Evolutionary conservation across 2,888 invertebrate species (phyloP).

Genomic region (Athalia rosae): DNA sequence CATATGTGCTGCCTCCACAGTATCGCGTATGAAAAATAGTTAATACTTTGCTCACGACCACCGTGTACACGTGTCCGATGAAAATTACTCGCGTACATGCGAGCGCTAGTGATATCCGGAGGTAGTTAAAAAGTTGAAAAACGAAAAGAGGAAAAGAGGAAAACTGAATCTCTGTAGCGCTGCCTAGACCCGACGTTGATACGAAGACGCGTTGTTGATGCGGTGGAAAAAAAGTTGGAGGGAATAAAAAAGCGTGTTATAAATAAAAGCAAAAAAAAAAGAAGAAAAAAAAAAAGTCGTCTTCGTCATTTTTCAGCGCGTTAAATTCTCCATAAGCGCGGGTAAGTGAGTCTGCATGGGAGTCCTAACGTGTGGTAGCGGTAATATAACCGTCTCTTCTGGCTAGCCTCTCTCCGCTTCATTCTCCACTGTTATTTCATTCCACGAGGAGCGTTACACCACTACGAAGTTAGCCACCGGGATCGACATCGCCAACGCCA

Average conservation of each 20-base stretch:
- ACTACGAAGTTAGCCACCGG: conserved; percentile 1
- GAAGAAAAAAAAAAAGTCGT: conserved; percentile 20
- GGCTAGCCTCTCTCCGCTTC: conserved; percentile 23
- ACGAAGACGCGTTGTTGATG: too few species aligned
- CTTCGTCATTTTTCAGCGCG: conserved; percentile 21
- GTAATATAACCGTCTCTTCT: conserved; percentile 48
- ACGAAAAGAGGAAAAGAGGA: too few species aligned
- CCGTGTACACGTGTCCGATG: too few species aligned
- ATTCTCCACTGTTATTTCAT: not conserved
- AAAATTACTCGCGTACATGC: too few species aligned
- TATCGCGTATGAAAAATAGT: too few species aligned
- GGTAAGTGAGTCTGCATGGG: too few species aligned
- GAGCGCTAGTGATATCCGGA: too few species aligned
- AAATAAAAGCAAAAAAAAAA: conserved; percentile 22
- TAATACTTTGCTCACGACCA: too few species aligned
- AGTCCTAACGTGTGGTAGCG: conserved; percentile 39
- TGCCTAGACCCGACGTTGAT: too few species aligned
- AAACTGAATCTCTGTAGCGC: too few species aligned
- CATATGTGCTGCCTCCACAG: too few species aligned
- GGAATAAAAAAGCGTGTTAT: not conserved
- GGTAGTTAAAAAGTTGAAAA: too few species aligned
- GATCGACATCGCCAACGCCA: not conserved
- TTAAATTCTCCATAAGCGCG: conserved; percentile 17
- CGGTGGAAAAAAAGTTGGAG: not conserved
- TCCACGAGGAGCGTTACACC: conserved; percentile 25